Conservation (phyloP, 2,797 vertebrate genomes). For the Notoglanidium macrostoma region DNA sequence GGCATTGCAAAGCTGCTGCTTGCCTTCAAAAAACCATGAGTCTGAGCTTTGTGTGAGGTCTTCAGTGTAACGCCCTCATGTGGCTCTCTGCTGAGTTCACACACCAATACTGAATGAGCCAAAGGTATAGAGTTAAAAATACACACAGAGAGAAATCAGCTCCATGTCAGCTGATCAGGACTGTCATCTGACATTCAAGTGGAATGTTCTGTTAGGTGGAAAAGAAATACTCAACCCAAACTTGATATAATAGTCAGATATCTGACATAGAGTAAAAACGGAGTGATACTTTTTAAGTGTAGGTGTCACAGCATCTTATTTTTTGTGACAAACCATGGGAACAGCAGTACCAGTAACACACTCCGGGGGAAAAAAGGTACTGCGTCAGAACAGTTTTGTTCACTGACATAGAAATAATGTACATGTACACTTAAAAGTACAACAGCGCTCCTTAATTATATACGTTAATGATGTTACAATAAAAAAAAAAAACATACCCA, state of each 20-base stretch:
- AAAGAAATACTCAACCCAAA: background rate
- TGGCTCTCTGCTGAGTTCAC: slow-evolving; percentile 49
- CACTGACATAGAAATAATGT: background rate
- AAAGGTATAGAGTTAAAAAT: slow-evolving; percentile 31
- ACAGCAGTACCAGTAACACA: background rate
- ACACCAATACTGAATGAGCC: slow-evolving; percentile 3
- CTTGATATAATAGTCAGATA: background rate
- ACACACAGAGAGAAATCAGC: background rate
- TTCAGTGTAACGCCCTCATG: slow-evolving; percentile 59
- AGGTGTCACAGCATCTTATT: background rate
- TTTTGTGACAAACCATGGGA: background rate
- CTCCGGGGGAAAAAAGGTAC: background rate
- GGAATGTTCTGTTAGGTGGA: no score
- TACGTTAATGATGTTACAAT: background rate
- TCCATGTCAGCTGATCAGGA: background rate
- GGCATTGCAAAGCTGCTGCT: background rate
- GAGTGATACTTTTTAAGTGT: no score
- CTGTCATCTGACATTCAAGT: slow-evolving; percentile 2
- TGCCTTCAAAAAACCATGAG: background rate
- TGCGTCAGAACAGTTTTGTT: background rate
- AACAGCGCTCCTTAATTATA: background rate
- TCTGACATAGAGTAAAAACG: background rate
- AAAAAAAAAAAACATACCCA: background rate
- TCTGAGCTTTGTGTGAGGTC: background rate
- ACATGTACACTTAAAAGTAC: background rate